Evolutionary conservation across 2,888 invertebrate genomes (phyloP), one percentile per base, ranked within the genome.

Genomic region (Capitulum mitella): DNA sequence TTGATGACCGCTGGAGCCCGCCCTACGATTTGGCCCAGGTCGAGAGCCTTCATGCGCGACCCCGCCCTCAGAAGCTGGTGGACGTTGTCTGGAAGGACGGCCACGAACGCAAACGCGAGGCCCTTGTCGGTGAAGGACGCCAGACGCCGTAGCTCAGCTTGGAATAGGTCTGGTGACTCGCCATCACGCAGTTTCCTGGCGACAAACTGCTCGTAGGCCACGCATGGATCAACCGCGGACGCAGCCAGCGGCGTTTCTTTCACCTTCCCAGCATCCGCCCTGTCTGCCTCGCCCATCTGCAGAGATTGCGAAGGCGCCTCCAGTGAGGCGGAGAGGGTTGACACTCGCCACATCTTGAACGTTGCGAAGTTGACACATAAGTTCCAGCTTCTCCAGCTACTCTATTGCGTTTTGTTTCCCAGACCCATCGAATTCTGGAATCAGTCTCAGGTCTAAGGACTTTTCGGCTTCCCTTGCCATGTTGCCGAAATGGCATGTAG

Each of bases 251-350:
- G 78, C 14, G 78, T 37, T 26, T 32, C 54, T 26, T 78, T 78
- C 14, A 78, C 75, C 51, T 74, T 78, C 16, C 75, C 78, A 22
- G 32, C 70, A 5, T 26, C 37, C n/a, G 1, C 32, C 75, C 75
- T 78, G 51, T 78, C 54, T 0, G 1, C 78, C 22, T 58, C 40
- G 29, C 76, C 76, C 6, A 78, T 51, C 75, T 78, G 78, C 46
- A 74, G 78, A 43, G 46, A 78, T 22, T 14, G 78, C 29, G 37
- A 78, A 78, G n/a, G 74, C 78, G n/a, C 78, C 78, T 3, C 78
- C 76, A 3, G 48, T 22, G 54, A 78, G 78, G 19, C 78, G 32
- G 22, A 78, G 76, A 26, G 75, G 78, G 3, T 29, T 64, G 54
- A 78, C 40, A 40, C 3, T 79, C 5, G 51, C 61, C 34, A 78